These are phyloP conservation scores for Anthonomus grandis DNA, from an alignment of 1,140 invertebrate species.

Conservation along the genomic window DNA sequence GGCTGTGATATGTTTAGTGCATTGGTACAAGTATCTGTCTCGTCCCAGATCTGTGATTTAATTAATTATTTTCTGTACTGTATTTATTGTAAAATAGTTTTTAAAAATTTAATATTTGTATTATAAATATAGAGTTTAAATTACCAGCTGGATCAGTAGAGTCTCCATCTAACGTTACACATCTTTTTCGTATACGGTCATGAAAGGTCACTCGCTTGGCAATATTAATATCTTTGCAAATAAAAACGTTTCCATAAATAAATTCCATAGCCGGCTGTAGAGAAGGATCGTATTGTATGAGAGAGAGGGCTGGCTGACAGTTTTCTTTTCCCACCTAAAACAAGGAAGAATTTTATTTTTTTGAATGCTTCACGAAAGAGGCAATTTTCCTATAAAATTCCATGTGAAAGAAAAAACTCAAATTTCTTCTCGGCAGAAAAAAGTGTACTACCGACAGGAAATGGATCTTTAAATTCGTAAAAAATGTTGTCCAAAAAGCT, in stretches of 20 bases:
- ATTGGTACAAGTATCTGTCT: too few species aligned
- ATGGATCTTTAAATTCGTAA: too few species aligned
- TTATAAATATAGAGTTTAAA: background rate
- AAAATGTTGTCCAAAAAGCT: too few species aligned
- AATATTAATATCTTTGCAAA: conserved; percentile 76
- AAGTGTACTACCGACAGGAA: too few species aligned
- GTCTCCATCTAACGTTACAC: conserved; percentile 91
- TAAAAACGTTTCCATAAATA: conserved; percentile 83
- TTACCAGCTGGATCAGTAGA: conserved; percentile 77
- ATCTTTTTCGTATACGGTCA: conserved; percentile 67
- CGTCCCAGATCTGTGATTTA: too few species aligned
- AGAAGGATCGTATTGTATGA: conserved; percentile 73
- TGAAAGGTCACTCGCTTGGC: conserved; percentile 80
- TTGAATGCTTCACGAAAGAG: background rate
- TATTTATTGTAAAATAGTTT: too few species aligned
- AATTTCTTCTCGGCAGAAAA: background rate
- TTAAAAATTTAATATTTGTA: conserved; percentile 7
- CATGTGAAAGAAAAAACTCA: background rate
- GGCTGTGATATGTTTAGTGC: too few species aligned
- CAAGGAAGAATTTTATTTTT: background rate
- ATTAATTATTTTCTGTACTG: too few species aligned
- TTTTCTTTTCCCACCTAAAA: conserved; percentile 70
- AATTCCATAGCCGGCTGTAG: conserved; percentile 79
- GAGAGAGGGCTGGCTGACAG: conserved; percentile 76
- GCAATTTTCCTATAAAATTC: conserved; percentile 5